Base-by-base conservation (phyloP, 1,140 invertebrate species). In the Heliconius congener region DNA sequence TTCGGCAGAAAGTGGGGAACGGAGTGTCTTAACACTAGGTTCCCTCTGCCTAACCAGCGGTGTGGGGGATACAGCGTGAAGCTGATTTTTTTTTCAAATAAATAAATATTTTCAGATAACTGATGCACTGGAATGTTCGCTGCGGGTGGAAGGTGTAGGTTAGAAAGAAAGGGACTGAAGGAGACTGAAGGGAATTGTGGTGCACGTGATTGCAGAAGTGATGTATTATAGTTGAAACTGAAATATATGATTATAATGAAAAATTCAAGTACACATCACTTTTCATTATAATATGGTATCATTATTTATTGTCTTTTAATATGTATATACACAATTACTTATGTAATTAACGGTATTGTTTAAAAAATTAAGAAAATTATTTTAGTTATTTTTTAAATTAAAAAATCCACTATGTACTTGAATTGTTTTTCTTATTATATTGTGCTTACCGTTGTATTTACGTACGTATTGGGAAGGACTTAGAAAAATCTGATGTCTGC, bases 51-150 rank as follows among this genome's bases (percentile, higher is more conserved):
- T 23, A 23, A 23, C 23, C 23, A 23, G 23, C 23, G 23, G 23
- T 23, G 23, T 23, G 23, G 0, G 23, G 23, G 23, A 23, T 23
- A 23, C 23, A 23, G 23, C 23, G 23, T 23, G 23, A 23, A 23
- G 23, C 23, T 23, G 23, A 0, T 23, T 23, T 23, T 23, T 23
- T 23, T 23, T 23, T 23, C 0, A 23, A 23, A 23, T 23, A 23
- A 23, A 23, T 23, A 0, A 23, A 57, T 39, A 2, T 39, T 75
- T 37, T 66, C 81, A 88, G 85, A 82, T 86, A 88, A 88, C 85
- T 88, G 84, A 80, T 86, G 83, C 81, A 81, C 13, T 88, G 86
- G 85, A 83, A 86, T 66, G 79, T 86, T 74, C 84, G 84, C 66
- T 88, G 86, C 77, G 84, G 85, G 46, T 86, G 86, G 85, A 85